Evolutionary conservation across 2,113 vertebrate species (phyloP), one percentile per base, ranked within the genome.

Genomic region (Abramis brama): DNA sequence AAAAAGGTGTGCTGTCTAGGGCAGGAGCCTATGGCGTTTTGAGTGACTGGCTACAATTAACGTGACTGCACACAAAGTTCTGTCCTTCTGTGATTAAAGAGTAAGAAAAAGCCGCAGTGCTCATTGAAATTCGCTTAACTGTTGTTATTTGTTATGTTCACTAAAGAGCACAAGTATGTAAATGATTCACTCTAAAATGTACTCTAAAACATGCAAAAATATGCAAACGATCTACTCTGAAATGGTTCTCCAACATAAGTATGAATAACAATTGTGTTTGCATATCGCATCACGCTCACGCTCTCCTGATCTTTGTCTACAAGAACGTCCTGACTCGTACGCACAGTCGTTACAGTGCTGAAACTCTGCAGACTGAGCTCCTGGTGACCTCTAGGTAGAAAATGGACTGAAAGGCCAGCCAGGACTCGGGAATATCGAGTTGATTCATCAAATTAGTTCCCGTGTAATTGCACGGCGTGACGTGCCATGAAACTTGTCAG

Each of bases 391-490:
- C 94, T 91, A 90, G 92, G 85, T 43, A 89, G 93, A 95, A 96
- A 95, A 95, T 90, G 94, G 93, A 92, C 94, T 90, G 86, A 87
- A 89, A 94, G 96, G 96, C 94, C 96, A 95, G 92, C 82, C 77
- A 95, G 95, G 95, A 94, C 93, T 90, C 91, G 87, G 90, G 95
- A 96, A 96, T 96, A 96, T 96, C 94, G 95, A 96, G 96, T 97
- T 96, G 96, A 97, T 97, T 97, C 97, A 96, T 97, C 97, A 97
- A 97, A 98, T 98, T 96, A 97, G 94, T 93, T 94, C 94, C 93
- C 89, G 94, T 94, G 93, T 97, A 96, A 97, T 96, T 96, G 96
- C 95, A 88, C 95, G 89, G 95, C 96, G 94, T 96, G 96, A 96
- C 94, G 94, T 95, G 95, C 95, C 94, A 94, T 95, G 95, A 96